Conservation (phyloP, 2,888 invertebrate species). For the Tenthredo distinguenda region DNA sequence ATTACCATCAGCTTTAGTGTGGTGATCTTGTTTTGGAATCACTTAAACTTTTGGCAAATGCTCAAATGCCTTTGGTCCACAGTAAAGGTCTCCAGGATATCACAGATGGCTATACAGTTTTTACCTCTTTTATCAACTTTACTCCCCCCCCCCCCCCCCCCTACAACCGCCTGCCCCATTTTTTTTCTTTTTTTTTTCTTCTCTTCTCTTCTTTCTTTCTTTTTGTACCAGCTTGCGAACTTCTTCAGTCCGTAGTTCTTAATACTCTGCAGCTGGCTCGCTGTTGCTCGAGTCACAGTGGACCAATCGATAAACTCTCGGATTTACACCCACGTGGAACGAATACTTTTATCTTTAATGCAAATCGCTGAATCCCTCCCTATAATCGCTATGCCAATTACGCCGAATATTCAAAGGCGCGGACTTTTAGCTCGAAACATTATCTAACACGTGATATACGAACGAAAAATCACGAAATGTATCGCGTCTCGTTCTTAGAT, state of each 20-base stretch:
- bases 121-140: conserved; percentile 23
- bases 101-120: conserved; percentile 23
- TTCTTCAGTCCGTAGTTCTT: conserved; percentile 34
- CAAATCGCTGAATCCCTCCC: conserved; percentile 19
- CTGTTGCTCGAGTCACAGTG: conserved; percentile 17
- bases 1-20: not conserved
- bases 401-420: not conserved
- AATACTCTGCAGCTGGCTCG: conserved; percentile 8
- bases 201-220: not conserved
- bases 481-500: not conserved
- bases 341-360: conserved; percentile 39
- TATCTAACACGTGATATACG: not conserved
- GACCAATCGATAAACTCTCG: conserved; percentile 27
- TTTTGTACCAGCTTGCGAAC: not conserved
- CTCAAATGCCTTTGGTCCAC: conserved; percentile 10
- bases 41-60: conserved; percentile 41
- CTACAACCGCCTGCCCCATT: no score
- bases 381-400: conserved; percentile 15
- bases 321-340: conserved; percentile 35
- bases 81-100: not conserved
- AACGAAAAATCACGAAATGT: not conserved
- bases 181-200: not conserved
- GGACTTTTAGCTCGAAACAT: not conserved
- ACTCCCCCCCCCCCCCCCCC: not conserved
- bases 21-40: conserved; percentile 48